phyloP scores from a whole-genome alignment of 2,113 vertebrate genomes.

The Calidris pugnax region DNA sequence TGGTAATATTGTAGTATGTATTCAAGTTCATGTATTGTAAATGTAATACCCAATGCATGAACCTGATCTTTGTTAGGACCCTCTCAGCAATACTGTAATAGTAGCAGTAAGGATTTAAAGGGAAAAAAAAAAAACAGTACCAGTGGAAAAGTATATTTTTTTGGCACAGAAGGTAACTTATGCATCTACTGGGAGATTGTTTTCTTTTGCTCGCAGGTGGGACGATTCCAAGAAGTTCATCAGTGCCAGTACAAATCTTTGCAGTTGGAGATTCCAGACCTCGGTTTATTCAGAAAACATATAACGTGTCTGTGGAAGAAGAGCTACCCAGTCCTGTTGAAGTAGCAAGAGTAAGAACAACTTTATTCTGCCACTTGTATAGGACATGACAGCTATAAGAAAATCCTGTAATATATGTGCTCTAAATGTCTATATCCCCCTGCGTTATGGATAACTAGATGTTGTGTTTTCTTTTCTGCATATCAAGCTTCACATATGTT shows the following conservation, averaged over 20 bases:
- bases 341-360: constrained; percentile 64
- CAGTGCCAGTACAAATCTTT: constrained; percentile 63
- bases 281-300: constrained; percentile 69
- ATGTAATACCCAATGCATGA: background rate
- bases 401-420: background rate
- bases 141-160: background rate
- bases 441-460: background rate
- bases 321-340: constrained; percentile 49
- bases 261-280: constrained; percentile 72
- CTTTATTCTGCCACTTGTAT: background rate
- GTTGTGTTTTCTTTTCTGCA: background rate
- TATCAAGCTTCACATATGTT: background rate
- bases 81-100: background rate
- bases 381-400: background rate
- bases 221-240: constrained; percentile 53
- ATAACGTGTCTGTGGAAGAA: constrained; percentile 68
- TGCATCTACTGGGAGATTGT: background rate
- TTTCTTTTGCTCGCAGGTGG: constrained; percentile 69
- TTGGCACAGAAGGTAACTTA: background rate
- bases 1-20: background rate
- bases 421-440: background rate
- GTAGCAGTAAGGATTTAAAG: background rate
- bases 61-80: background rate
- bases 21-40: background rate
- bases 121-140: background rate